Conservation (phyloP, 1,140 invertebrate species). For the Camponotus floridanus region DNA sequence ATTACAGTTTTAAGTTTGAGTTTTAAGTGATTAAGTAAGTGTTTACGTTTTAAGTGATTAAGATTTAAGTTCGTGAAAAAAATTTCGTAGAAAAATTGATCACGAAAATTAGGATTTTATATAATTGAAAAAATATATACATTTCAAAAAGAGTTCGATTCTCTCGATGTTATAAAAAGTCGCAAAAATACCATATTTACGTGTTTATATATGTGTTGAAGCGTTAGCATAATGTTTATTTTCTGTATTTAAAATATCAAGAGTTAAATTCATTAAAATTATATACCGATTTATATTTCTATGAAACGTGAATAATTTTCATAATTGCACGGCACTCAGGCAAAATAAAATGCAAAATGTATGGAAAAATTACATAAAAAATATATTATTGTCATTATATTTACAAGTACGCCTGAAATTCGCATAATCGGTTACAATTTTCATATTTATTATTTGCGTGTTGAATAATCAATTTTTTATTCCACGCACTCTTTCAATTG, state of each 20-base stretch:
- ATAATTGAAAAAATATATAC: background rate
- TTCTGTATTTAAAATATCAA: background rate
- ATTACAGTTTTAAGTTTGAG: background rate
- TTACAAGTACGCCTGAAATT: background rate
- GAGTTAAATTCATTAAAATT: background rate
- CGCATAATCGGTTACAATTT: background rate
- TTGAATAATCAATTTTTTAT: conserved; percentile 31
- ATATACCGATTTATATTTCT: background rate
- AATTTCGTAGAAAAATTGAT: background rate
- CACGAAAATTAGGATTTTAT: background rate
- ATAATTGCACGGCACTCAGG: background rate
- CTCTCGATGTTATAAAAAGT: background rate
- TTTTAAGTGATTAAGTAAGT: no score
- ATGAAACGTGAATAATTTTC: background rate
- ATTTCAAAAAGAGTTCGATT: background rate
- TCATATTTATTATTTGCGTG: background rate
- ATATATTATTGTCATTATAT: conserved; percentile 2
- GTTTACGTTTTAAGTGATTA: no score
- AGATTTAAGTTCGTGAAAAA: background rate
- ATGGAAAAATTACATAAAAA: conserved; percentile 12
- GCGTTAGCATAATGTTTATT: background rate
- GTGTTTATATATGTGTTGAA: no score
- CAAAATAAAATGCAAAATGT: conserved; percentile 7
- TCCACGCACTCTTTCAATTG: background rate
- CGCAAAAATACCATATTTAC: background rate